Conservation (phyloP, 2,797 vertebrate species). For the Spondyliosoma cantharus region DNA sequence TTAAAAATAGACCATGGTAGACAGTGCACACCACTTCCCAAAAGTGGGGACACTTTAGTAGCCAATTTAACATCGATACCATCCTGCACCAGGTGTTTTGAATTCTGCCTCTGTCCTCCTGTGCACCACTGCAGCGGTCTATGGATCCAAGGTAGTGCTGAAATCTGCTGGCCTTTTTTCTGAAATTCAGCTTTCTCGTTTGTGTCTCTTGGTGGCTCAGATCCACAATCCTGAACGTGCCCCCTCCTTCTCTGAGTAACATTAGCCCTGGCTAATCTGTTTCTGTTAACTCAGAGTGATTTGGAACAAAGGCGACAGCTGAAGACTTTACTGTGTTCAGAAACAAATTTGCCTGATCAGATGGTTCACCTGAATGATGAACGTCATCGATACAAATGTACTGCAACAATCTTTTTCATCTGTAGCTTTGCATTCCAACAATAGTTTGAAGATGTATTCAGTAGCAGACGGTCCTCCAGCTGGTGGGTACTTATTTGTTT, state of each 20-base stretch:
- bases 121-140: no score
- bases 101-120: neutral
- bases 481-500: slow-evolving; percentile 19
- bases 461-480: neutral
- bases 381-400: neutral
- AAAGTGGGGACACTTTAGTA: neutral
- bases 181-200: slow-evolving; percentile 5
- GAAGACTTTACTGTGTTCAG: slow-evolving; percentile 14
- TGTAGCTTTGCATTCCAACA: neutral
- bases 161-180: neutral
- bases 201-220: slow-evolving; percentile 46
- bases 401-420: neutral
- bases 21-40: neutral
- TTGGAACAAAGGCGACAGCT: neutral
- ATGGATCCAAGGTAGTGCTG: neutral
- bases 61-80: neutral
- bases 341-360: slow-evolving; percentile 11
- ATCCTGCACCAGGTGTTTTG: no score
- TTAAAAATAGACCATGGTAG: neutral
- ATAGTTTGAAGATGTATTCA: neutral
- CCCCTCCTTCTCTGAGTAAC: slow-evolving; percentile 31
- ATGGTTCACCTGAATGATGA: neutral
- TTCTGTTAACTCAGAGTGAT: slow-evolving; percentile 12
- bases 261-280: slow-evolving; percentile 19
- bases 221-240: slow-evolving; percentile 44